Conservation (phyloP, 2,888 invertebrate genomes). For the Digitonthophagus gazella region DNA sequence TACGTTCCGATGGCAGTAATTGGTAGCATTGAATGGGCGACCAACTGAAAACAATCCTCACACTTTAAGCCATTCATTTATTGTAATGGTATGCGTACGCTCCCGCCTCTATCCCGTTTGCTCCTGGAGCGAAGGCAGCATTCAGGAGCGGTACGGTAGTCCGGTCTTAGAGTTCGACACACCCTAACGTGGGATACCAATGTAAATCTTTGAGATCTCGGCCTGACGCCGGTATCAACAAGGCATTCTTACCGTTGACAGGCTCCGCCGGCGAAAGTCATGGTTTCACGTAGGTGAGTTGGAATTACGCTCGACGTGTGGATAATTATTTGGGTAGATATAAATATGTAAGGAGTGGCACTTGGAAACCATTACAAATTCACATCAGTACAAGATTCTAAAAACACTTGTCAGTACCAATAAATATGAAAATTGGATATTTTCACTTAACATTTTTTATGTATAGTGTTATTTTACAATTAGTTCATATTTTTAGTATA, state of each 20-base stretch:
- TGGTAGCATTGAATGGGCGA: background rate
- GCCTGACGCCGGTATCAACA: background rate
- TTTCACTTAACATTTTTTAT: too few relatives aligned
- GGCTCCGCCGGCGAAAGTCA: background rate
- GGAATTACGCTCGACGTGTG: background rate
- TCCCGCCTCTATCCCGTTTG: background rate
- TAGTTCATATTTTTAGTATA: too few relatives aligned
- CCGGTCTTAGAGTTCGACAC: background rate
- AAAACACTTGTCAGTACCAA: too few relatives aligned
- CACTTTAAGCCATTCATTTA: slow-evolving; percentile 9
- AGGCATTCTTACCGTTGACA: background rate
- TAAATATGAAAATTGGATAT: too few relatives aligned
- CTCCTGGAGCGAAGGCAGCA: background rate
- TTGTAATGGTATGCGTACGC: slow-evolving; percentile 14
- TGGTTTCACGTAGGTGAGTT: background rate
- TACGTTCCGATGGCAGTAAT: slow-evolving; percentile 3
- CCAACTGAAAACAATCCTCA: slow-evolving; percentile 6
- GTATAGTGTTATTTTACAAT: too few relatives aligned
- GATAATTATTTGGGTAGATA: background rate
- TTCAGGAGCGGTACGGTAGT: slow-evolving; percentile 4
- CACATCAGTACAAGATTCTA: too few relatives aligned
- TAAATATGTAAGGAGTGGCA: background rate
- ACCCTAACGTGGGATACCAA: slow-evolving; percentile 11
- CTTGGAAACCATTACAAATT: too few relatives aligned
- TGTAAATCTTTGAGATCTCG: background rate